These are phyloP conservation scores for Chloropsis hardwickii DNA, from an alignment of 2,113 vertebrate genomes.

Conservation along the genomic window DNA sequence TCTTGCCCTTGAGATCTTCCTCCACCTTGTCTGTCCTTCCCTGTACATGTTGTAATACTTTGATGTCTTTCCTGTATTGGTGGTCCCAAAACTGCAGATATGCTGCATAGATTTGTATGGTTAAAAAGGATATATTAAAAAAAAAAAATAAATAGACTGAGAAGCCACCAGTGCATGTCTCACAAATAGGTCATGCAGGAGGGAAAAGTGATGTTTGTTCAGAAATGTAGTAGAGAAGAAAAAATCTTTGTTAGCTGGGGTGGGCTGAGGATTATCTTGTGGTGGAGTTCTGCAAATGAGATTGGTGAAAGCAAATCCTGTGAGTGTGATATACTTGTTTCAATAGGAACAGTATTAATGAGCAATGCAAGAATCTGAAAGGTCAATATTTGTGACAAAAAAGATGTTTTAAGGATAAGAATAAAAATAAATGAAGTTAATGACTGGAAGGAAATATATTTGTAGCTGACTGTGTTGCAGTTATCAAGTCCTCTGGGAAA, in stretches of 20 bases:
- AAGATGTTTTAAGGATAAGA: not conserved
- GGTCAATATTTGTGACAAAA: not conserved
- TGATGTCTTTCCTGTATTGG: not conserved
- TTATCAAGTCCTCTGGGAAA: not conserved
- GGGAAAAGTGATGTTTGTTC: not conserved
- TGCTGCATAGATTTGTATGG: not conserved
- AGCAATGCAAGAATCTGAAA: not conserved
- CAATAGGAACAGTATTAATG: not conserved
- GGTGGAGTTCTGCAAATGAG: not conserved
- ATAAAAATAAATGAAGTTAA: not conserved
- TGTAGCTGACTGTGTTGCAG: not conserved
- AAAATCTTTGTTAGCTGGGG: not conserved
- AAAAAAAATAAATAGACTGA: not conserved
- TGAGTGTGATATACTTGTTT: not conserved
- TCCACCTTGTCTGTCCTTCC: not conserved
- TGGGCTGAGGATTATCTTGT: not conserved
- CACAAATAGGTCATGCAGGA: not conserved
- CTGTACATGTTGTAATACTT: not conserved
- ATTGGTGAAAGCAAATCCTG: not conserved
- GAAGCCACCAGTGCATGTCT: not conserved
- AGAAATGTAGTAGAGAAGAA: not conserved
- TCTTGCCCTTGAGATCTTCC: not conserved
- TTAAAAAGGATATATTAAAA: not conserved
- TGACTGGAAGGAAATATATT: not conserved
- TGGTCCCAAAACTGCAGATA: not conserved